Base-by-base conservation (phyloP, 2,797 vertebrate genomes). In the Leptodactylus fallax region DNA sequence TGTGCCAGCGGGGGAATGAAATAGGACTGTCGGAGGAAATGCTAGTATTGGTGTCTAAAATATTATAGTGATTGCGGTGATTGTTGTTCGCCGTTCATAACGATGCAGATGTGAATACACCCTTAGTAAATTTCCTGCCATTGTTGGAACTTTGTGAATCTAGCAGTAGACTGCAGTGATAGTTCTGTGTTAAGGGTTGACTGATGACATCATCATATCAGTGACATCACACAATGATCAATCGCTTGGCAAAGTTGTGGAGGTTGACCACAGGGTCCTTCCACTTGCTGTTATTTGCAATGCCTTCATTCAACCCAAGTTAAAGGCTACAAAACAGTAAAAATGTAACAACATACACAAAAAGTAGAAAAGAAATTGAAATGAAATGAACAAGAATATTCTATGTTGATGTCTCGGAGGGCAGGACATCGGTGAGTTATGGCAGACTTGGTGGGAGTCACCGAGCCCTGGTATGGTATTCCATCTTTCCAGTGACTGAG, bases 401-500 rank as follows among this genome's bases (percentile, higher is more conserved):
- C 6, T 4, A 6, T 80, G 16, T 61, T 2, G 17, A 12, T 60
- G 17, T 61, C 16, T 61, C 17, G 11, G 72, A 51, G 56, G 3
- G 53, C 80, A n/a, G 71, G 67, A 27, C 55, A 25, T 3, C 7
- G 23, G 25, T 85, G 79, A 88, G 21, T 81, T 49, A 85, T 81
- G 83, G 67, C 10, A 14, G 58, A 0, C 17, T 71, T 3, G 23
- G 81, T 71, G 81, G 81, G 87, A 84, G 81, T 58, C 10, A 9
- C 16, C 8, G 21, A 6, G 27, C 77, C 60, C 16, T 8, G 27
- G 58, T 56, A n/a, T 55, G 80, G 55, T 79, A 79, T 60, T 79
- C 61, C 61, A 67, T 83, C 77, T 56, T 47, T 60, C 13, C 76
- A 84, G 77, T 82, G 63, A 61, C 81, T 71, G 81, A 83, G 55